Conservation (phyloP, 2,888 invertebrate genomes). For the Alviniconcha strummeri region DNA sequence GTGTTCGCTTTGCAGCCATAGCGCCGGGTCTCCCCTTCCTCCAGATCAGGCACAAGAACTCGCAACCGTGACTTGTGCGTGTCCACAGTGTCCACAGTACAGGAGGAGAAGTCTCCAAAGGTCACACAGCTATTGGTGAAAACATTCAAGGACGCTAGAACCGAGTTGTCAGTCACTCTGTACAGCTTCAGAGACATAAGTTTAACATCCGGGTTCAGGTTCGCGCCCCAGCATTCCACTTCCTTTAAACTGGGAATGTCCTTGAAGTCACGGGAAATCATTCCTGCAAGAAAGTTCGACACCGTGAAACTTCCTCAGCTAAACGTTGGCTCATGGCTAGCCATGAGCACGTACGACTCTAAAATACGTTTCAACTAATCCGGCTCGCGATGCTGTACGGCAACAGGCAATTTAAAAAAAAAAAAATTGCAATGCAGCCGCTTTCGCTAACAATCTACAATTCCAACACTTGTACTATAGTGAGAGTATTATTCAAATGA, state of each 20-base stretch:
- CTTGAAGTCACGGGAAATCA: conserved; percentile 9
- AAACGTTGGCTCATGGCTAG: too few species aligned
- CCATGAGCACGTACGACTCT: too few species aligned
- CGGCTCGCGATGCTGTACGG: too few species aligned
- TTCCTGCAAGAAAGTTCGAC: conserved; percentile 7
- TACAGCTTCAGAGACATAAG: conserved; percentile 15
- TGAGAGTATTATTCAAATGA: too few species aligned
- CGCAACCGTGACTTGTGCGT: not conserved
- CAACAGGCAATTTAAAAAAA: too few species aligned
- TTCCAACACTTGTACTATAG: too few species aligned
- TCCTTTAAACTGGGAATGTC: conserved; percentile 25
- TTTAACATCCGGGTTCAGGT: not conserved
- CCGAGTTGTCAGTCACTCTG: not conserved
- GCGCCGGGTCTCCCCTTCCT: not conserved
- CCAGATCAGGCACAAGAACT: conserved; percentile 10
- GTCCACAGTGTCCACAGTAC: not conserved
- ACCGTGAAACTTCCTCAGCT: too few species aligned
- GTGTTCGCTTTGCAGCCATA: not conserved
- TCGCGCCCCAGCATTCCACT: conserved; percentile 26
- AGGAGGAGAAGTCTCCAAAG: not conserved
- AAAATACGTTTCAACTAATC: too few species aligned
- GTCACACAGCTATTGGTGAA: conserved; percentile 9
- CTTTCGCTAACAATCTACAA: too few species aligned
- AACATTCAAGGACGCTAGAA: conserved; percentile 1
- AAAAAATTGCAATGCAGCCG: too few species aligned